Base-by-base conservation (phyloP, 2,888 invertebrate species). In the Eristalinus aeneus region DNA sequence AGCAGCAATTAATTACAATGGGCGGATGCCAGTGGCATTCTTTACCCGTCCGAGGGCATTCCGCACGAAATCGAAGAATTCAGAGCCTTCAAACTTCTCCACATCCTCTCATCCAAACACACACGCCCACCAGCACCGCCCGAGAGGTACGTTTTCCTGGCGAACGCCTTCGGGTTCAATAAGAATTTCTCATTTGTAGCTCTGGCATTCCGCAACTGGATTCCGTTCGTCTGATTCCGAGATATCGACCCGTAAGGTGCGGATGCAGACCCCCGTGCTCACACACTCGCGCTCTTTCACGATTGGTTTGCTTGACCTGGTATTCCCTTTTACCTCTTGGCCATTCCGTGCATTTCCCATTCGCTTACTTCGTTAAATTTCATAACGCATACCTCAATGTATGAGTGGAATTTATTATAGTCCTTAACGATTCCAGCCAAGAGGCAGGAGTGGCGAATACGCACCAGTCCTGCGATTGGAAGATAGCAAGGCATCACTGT, bases 301-400 rank as follows among this genome's bases (percentile, higher is more conserved):
- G 58, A 64, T 23, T 63, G 54, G 32, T 58, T 63, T 60, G 22
- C 16, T 22, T 81, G 60, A 67, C 58, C 76, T 71, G 61, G 56
- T 61, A 77, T 72, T 46, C 67, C 1, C 11, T 46, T 46, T 11
- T 22, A 9, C 31, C n/a, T 74, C 63, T 10, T n/a, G 67, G 77
- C 58, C 65, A 86, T 81, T 73, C 32, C 56, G 69, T 63, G 60
- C 60, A 86, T 86, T 81, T 77, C 77, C 77, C 34, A 56, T 54
- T 81, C 64, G 73, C 72, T 75, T 56, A 65, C 36, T 81, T 56
- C 53, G 64, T 81, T 74, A 63, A 86, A 77, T 77, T 86, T 81
- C 86, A 86, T 86, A 86, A 69, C 86, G 86, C 81, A 81, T 82
- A 82, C 61, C 65, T 82, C 73, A 81, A 77, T 86, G 73, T 60